phyloP scores from a whole-genome alignment of 2,113 vertebrate species.

The Otis tarda region DNA sequence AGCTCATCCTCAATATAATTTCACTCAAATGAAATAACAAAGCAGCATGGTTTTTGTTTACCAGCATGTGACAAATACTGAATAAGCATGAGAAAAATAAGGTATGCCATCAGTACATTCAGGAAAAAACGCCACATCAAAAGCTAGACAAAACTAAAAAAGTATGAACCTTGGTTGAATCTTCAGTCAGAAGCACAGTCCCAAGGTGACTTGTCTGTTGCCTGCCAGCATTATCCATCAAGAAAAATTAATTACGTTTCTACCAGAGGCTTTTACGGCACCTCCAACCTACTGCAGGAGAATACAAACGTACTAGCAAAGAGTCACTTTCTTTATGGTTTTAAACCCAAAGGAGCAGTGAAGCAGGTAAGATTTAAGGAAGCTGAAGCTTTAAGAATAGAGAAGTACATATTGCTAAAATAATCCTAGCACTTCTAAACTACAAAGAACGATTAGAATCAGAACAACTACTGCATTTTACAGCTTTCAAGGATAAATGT shows the following conservation, averaged over 20 bases:
- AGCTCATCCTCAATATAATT: background rate
- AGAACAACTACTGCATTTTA: background rate
- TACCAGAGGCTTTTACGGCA: background rate
- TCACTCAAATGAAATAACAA: background rate
- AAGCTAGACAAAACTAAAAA: background rate
- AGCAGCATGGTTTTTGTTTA: no score
- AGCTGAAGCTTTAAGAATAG: background rate
- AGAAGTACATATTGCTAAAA: background rate
- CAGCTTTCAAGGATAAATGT: background rate
- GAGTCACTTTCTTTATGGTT: background rate
- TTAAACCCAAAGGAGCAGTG: background rate
- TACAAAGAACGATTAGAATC: background rate
- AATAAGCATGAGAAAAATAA: background rate
- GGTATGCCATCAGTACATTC: background rate
- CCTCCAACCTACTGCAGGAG: background rate
- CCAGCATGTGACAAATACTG: background rate
- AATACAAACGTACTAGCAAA: background rate
- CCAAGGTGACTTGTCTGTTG: background rate
- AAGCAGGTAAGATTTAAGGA: background rate
- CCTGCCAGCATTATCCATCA: background rate
- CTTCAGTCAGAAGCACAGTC: background rate
- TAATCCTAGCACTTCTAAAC: background rate
- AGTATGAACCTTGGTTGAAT: background rate
- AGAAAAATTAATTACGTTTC: background rate
- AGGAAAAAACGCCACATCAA: background rate